Evolutionary conservation across 2,797 vertebrate genomes (phyloP).

Genomic region (Lophotriccus pileatus): DNA sequence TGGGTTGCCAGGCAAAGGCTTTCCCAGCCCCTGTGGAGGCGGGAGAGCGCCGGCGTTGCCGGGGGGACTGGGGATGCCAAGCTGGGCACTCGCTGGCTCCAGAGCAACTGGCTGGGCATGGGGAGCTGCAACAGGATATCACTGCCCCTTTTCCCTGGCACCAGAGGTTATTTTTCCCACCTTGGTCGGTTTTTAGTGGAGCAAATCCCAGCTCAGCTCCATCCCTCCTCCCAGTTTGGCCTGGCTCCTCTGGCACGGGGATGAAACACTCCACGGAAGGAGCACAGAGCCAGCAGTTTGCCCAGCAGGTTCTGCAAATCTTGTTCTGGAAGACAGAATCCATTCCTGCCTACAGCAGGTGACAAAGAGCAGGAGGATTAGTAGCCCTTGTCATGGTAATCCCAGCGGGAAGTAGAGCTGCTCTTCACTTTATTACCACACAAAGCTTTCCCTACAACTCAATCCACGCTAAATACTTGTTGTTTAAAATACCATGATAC

Average conservation of each 20-base stretch:
- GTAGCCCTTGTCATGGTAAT: not conserved
- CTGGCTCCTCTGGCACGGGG: not conserved
- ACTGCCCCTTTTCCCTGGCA: not conserved
- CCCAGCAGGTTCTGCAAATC: not conserved
- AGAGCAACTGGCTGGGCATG: not conserved
- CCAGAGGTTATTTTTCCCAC: not conserved
- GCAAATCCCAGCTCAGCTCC: not conserved
- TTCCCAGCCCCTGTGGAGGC: not conserved
- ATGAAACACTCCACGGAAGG: accelerated
- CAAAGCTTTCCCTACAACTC: not conserved
- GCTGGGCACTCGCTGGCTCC: not conserved
- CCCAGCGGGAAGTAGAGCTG: not conserved
- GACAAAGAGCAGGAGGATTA: not conserved
- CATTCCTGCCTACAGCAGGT: not conserved
- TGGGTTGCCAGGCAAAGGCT: slow-evolving; percentile 23
- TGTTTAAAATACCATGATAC: not conserved
- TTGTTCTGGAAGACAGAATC: not conserved
- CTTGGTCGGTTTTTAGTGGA: not conserved
- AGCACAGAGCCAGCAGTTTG: not conserved
- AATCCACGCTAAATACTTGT: not conserved
- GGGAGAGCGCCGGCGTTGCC: not conserved
- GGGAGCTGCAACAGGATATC: accelerated
- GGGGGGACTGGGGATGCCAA: slow-evolving; percentile 7
- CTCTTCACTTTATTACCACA: not conserved
- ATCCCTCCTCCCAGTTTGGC: not conserved